phyloP scores from a whole-genome alignment of 2,888 invertebrate genomes.

The Macrophya annulata region DNA sequence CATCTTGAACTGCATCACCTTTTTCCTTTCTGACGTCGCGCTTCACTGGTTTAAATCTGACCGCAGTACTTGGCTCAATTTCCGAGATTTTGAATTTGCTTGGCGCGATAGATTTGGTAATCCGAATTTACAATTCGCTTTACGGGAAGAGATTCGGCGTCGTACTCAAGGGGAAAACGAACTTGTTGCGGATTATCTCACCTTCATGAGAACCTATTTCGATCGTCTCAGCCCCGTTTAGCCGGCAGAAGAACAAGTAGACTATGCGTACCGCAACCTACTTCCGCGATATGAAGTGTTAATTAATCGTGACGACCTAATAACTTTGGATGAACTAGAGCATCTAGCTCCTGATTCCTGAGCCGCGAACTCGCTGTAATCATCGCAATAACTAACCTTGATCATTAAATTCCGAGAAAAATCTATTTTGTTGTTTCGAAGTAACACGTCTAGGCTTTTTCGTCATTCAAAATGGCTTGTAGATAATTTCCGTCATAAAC shows the following conservation, averaged over 20 bases:
- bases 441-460: no score
- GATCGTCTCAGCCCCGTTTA: background rate
- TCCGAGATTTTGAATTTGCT: background rate
- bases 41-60: background rate
- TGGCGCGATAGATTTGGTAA: background rate
- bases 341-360: no score
- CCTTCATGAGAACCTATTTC: conserved; percentile 2
- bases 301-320: no score
- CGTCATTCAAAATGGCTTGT: no score
- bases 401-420: no score
- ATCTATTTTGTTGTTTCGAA: no score
- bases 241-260: conserved; percentile 10
- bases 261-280: conserved; percentile 27
- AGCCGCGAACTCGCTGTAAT: no score
- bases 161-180: background rate
- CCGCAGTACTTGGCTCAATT: background rate
- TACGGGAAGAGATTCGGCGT: background rate
- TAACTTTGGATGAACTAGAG: no score
- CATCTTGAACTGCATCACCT: background rate
- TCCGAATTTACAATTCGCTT: background rate
- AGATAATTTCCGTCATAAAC: no score
- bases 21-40: background rate
- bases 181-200: conserved; percentile 24
- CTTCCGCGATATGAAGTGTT: no score
- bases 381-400: no score